A percentile compares a stretch with the other conserved stretches of the same genome.
phyloP scores from a whole-genome alignment of 2,888 invertebrate species.

The Thecocarcelia acutangulata region DNA sequence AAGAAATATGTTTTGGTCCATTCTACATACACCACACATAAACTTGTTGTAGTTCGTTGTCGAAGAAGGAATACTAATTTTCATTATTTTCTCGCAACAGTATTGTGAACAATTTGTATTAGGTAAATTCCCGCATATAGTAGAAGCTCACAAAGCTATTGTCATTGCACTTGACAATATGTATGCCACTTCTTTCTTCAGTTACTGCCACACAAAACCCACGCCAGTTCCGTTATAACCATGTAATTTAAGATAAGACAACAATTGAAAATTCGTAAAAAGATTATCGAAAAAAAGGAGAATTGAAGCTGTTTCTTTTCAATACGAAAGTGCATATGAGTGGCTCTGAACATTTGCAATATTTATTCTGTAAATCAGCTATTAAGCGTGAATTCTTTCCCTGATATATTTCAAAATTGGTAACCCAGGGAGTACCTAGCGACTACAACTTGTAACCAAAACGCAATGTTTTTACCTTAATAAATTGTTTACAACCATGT shows the following conservation, averaged over 20 bases:
- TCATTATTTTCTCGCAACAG: no score
- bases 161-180: conserved; percentile 21
- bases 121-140: no score
- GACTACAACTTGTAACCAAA: conserved; percentile 70
- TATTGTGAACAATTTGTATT: no score
- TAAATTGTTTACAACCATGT: conserved; percentile 44
- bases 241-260: conserved; percentile 23
- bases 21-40: conserved; percentile 38
- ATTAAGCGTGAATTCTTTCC: conserved; percentile 72
- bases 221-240: conserved; percentile 44
- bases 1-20: conserved; percentile 39
- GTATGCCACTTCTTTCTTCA: conserved; percentile 12
- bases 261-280: conserved; percentile 38
- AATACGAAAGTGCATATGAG: conserved; percentile 32
- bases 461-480: conserved; percentile 73
- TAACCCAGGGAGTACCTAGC: neutral
- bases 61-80: no score
- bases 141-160: conserved; percentile 1
- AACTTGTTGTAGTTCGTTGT: conserved; percentile 31
- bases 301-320: conserved; percentile 62
- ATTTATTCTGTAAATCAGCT: conserved; percentile 65
- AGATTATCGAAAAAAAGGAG: conserved; percentile 49
- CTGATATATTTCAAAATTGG: conserved; percentile 73
- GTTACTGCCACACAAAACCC: conserved; percentile 12
- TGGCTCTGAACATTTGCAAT: conserved; percentile 72